Conservation (phyloP, 2,888 invertebrate genomes). For the Electrophaes corylata region DNA sequence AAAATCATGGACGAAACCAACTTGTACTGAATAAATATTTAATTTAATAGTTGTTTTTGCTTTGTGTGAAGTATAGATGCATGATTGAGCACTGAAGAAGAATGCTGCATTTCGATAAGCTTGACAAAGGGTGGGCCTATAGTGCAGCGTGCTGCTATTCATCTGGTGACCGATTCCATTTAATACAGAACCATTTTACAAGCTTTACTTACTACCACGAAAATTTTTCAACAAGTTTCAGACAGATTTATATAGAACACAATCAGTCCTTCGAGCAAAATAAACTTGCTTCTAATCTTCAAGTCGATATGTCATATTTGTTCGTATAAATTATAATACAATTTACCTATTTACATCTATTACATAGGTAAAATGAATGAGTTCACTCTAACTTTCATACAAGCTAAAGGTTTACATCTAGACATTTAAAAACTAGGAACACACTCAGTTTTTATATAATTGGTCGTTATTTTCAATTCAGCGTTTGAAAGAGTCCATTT, state of each 20-base stretch:
- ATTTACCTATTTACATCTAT: no score
- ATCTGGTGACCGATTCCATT: slow-evolving; percentile 17
- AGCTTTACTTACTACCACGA: neutral
- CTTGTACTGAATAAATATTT: no score
- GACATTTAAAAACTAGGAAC: neutral
- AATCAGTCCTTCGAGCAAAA: neutral
- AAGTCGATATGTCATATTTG: no score
- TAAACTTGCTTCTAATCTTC: neutral
- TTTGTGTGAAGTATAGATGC: neutral
- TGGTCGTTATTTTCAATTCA: slow-evolving; percentile 21
- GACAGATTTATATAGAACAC: neutral
- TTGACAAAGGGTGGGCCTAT: slow-evolving; percentile 3
- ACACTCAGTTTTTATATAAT: slow-evolving; percentile 2
- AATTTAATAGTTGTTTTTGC: no score
- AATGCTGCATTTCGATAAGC: slow-evolving; percentile 5
- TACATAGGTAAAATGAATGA: no score
- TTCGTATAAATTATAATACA: no score
- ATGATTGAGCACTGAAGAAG: slow-evolving; percentile 1
- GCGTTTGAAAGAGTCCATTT: slow-evolving; percentile 12
- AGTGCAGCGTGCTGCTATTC: neutral
- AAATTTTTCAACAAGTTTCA: slow-evolving; percentile 1
- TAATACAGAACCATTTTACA: slow-evolving; percentile 8
- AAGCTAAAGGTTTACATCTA: neutral
- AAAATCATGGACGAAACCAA: neutral
- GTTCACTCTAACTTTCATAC: neutral